Evolutionary conservation across 2,888 invertebrate species (phyloP).

Genomic region (Monochamus alternatus): DNA sequence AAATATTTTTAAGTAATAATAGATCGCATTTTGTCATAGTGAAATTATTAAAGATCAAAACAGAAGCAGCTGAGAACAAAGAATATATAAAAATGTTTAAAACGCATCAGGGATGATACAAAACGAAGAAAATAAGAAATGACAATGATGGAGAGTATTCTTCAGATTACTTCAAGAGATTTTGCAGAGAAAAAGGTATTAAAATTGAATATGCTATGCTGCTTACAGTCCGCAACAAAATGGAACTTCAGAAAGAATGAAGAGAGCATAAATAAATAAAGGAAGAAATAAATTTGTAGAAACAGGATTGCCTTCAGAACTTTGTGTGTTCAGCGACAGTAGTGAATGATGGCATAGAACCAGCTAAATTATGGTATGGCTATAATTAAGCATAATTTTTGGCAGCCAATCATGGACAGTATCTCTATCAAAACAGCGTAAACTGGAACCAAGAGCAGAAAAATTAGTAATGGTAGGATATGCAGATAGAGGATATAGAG

Average conservation of each 20-base stretch:
- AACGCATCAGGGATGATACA: not conserved
- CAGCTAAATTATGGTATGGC: not conserved
- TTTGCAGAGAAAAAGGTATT: conserved; percentile 49
- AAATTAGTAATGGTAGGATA: not conserved
- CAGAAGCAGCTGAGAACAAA: conserved; percentile 41
- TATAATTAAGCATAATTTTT: not conserved
- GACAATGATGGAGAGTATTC: conserved; percentile 51
- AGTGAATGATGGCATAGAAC: not conserved
- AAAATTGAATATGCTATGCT: conserved; percentile 46
- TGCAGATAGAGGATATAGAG: not conserved
- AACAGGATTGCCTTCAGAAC: conserved; percentile 47
- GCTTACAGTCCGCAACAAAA: conserved; percentile 55
- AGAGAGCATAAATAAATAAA: conserved; percentile 53
- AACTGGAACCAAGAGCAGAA: not conserved
- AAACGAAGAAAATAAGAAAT: conserved; percentile 12
- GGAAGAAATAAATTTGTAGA: conserved; percentile 52
- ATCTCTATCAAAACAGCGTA: not conserved
- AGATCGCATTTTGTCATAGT: conserved; percentile 49
- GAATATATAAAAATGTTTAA: not conserved
- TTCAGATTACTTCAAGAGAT: conserved; percentile 46
- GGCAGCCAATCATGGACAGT: not conserved
- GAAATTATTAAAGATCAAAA: conserved; percentile 43
- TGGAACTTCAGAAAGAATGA: conserved; percentile 53
- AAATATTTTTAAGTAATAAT: conserved; percentile 50
- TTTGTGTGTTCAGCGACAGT: conserved; percentile 46